A percentile compares a stretch with the other conserved stretches of the same genome.
Conservation (phyloP, 2,888 invertebrate genomes). For the Nephrotoma appendiculata region DNA sequence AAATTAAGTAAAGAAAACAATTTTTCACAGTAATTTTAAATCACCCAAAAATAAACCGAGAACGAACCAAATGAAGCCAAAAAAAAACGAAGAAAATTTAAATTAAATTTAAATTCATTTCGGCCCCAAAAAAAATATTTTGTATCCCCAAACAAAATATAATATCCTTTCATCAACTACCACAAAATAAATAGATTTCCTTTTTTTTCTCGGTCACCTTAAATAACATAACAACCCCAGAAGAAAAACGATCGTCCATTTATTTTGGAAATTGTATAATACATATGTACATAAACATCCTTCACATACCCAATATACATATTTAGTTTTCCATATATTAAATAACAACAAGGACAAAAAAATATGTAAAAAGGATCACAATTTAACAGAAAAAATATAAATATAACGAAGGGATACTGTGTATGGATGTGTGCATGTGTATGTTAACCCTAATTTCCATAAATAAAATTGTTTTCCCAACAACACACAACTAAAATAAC, state of each 20-base stretch:
- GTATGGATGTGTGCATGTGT: not conserved
- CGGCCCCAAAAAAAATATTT: not conserved
- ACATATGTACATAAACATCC: not conserved
- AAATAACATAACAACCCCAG: not conserved
- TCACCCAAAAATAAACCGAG: not conserved
- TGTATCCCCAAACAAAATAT: not conserved
- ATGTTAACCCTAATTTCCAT: not conserved
- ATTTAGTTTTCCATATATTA: not conserved
- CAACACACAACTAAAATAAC: not conserved
- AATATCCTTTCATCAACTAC: not conserved
- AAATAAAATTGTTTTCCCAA: not conserved
- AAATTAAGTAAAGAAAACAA: not conserved
- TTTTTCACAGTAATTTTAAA: not conserved
- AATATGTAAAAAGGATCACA: not conserved
- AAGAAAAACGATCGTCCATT: not conserved
- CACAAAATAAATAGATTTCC: not conserved
- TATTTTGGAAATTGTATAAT: not conserved
- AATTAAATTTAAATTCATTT: not conserved
- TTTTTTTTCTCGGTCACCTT: not conserved
- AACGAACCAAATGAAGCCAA: not conserved
- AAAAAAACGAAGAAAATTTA: not conserved
- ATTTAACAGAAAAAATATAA: not conserved
- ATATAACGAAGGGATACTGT: not conserved
- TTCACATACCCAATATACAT: not conserved
- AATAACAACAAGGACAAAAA: not conserved